Evolutionary conservation across 2,888 invertebrate species (phyloP), one percentile per base, ranked within the genome.

Genomic region (Euplagia quadripunctaria): DNA sequence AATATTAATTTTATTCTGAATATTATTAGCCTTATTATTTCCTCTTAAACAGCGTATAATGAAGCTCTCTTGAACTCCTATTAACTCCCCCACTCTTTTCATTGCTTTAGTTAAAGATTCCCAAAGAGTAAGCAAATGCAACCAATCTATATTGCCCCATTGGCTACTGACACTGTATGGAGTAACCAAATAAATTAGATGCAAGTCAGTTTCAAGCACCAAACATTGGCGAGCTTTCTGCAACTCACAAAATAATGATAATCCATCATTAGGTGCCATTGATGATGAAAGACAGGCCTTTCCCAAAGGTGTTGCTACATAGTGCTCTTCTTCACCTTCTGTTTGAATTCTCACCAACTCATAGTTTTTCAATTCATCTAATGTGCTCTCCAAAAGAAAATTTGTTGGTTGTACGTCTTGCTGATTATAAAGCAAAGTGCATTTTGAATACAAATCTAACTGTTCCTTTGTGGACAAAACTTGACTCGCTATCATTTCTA

Each of bases 181-280:
- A 4, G 99, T 99, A 63, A 99, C 99, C 86, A 99, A 96, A 92
- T 99, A 99, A 68, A 99, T 97, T 63, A 99, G 97, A 93, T 99
- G 99, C 4, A 99, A 96, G 87, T 99, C 99, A 72, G 98, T 98
- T 90, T 99, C 99, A 16, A 99, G 94, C 0, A 99, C 99, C 89
- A 99, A 97, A 88, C 98, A 98, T 85, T 98, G 97, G 12, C 99
- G 96, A 0, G 99, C 99, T 91, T 97, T 98, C 91, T 98, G 98
- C 46, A 99, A 92, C 92, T 99, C 99, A 78, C 97, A 97, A 89
- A 99, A 98, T 64, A 99, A 96, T 31, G 97, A 96, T 12, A 99
- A 94, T 0, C 99, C 99, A 91, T 99, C 99, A 89, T 98, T 98
- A 0, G 99, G 99, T n/a, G 99, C 97, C 93, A 99, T 97, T 0